Evolutionary conservation across 2,797 vertebrate genomes (phyloP), one percentile per base, ranked within the genome.

Genomic region (Notamacropus eugenii): DNA sequence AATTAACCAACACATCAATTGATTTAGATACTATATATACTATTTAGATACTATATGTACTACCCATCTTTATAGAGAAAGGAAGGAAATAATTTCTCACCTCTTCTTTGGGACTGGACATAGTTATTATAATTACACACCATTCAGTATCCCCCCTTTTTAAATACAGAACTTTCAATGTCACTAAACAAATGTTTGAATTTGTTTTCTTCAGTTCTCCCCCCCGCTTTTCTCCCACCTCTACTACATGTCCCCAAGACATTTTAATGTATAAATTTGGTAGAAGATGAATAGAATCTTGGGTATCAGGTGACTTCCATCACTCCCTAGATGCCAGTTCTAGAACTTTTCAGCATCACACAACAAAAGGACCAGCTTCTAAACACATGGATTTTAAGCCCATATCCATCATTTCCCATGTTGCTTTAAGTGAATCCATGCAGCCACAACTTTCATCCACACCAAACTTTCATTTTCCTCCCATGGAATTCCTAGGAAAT

Each of bases 401-500:
- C 31, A 55, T 54, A 55, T n/a, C 16, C 55, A 14, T 90, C 62
- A 95, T 95, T 52, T 93, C 40, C 90, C 54, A 87, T 54, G 5
- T 5, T 55, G 19, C 22, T 3, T 5, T 57, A 27, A 28, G 29
- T 46, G 58, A 94, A 91, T 5, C 8, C 91, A 50, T 95, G 46
- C 31, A 87, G 40, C 74, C 40, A 27, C 40, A 87, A 50, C 2
- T 46, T 87, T 87, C 19, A 4, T 62, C 9, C 19, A 91, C 2
- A 93, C 93, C 95, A 91, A 50, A 91, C n/a, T 27, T 92, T 95
- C 67, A 96, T 93, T 97, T 95, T 97, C 29, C 74, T 96, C 67
- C 16, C 91, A 22, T 91, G 94, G 98, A 95, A 98, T 98, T 96
- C 97, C 98, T 98, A 97, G 87, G 94, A 97, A 96, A 98, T 97